phyloP scores from a whole-genome alignment of 2,113 vertebrate species.

The Zootoca vivipara region DNA sequence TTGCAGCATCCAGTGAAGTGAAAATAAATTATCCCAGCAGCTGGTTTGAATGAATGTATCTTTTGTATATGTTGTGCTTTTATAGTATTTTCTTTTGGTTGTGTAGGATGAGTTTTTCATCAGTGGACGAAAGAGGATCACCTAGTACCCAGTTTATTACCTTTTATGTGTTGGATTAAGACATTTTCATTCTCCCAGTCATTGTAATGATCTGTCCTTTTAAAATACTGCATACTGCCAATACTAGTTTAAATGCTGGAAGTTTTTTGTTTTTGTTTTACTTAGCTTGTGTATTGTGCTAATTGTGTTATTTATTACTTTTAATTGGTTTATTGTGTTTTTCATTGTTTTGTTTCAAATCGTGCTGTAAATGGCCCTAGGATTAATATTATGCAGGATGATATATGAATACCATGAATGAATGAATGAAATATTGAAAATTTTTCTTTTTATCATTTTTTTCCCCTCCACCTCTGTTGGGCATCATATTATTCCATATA shows the following conservation, averaged over 20 bases:
- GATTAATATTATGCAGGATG: background rate
- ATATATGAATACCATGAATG: background rate
- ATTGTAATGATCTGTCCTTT: background rate
- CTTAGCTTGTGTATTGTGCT: background rate
- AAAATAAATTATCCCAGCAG: background rate
- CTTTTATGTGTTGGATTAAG: background rate
- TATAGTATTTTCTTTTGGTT: background rate
- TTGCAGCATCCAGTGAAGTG: background rate
- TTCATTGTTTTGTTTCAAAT: background rate
- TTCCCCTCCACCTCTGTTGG: background rate
- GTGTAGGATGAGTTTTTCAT: background rate
- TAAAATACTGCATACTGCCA: background rate
- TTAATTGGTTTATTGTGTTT: background rate
- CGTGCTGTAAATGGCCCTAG: no score
- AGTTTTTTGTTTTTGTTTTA: background rate
- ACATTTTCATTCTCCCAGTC: no score
- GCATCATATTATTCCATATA: background rate
- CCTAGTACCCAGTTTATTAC: background rate
- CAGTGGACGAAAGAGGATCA: background rate
- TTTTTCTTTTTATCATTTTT: background rate
- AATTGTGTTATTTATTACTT: background rate
- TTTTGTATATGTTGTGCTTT: background rate
- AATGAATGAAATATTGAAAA: background rate
- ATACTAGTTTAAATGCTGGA: background rate
- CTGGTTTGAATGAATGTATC: background rate